Evolutionary conservation across 1,140 invertebrate genomes (phyloP).

Genomic region (Manduca sexta): DNA sequence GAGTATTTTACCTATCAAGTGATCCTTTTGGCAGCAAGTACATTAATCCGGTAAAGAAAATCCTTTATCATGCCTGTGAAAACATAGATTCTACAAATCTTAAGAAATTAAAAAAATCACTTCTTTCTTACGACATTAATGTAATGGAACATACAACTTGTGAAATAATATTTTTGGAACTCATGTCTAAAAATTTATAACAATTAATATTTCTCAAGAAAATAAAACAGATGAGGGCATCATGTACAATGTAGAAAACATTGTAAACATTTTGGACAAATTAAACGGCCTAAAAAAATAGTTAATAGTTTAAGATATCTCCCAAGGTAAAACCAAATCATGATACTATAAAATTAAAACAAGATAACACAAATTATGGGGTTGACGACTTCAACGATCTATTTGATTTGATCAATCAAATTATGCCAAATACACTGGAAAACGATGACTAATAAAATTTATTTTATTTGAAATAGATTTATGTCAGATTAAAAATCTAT

Average conservation of each 20-base stretch:
- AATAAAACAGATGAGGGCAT: slow-evolving; percentile 16
- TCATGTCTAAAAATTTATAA: slow-evolving; percentile 54
- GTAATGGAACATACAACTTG: slow-evolving; percentile 40
- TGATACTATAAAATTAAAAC: slow-evolving; percentile 5
- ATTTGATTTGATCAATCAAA: neutral
- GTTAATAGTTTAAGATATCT: slow-evolving; percentile 32
- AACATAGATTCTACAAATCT: slow-evolving; percentile 39
- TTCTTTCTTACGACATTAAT: slow-evolving; percentile 43
- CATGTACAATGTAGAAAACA: slow-evolving; percentile 32
- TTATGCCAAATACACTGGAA: neutral
- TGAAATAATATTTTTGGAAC: slow-evolving; percentile 53
- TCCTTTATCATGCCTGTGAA: slow-evolving; percentile 55
- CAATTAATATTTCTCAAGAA: slow-evolving; percentile 24
- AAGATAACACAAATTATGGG: no score
- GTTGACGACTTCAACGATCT: no score
- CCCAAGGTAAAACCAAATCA: slow-evolving; percentile 31
- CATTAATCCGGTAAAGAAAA: slow-evolving; percentile 55
- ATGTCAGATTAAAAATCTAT: slow-evolving; percentile 46
- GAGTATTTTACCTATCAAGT: slow-evolving; percentile 36
- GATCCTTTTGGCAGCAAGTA: slow-evolving; percentile 32
- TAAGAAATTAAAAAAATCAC: slow-evolving; percentile 42
- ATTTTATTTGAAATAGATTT: slow-evolving; percentile 14
- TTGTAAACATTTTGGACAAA: slow-evolving; percentile 44
- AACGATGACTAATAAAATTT: slow-evolving; percentile 42
- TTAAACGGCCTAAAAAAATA: slow-evolving; percentile 31